Percentiles rank a stretch among this genome's conserved stretches.
Conservation (phyloP, 92 coral and sea anemone genomes). For the Umimayanthus chanpuru region DNA sequence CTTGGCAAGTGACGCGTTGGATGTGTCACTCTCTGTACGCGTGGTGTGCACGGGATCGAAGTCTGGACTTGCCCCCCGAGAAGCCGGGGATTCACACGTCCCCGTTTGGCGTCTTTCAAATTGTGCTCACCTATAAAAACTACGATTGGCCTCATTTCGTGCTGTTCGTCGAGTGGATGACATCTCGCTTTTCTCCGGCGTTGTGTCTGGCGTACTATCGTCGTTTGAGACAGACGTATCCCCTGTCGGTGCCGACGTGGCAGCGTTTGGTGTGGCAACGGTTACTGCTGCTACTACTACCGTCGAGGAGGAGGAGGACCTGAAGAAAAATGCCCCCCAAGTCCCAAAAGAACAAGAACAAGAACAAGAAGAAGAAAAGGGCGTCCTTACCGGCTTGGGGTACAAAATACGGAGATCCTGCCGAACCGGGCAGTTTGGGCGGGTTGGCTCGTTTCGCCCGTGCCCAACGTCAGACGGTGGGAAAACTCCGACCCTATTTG, state of each 20-base stretch:
- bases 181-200: constrained; percentile 8
- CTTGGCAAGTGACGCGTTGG: constrained; percentile 8
- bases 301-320: too few relatives aligned
- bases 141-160: constrained; percentile 6
- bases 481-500: neutral
- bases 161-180: constrained; percentile 7
- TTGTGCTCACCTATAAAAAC: constrained; percentile 1
- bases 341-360: too few relatives aligned
- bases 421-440: constrained; percentile 14
- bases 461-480: too few relatives aligned
- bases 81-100: constrained; percentile 29
- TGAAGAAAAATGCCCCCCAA: too few relatives aligned
- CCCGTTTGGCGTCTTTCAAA: constrained; percentile 10
- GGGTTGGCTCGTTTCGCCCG: too few relatives aligned
- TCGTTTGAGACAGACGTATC: constrained; percentile 6
- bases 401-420: neutral
- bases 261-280: neutral
- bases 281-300: too few relatives aligned
- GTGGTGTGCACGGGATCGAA: too few relatives aligned
- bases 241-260: constrained; percentile 10
- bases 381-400: neutral
- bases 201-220: constrained; percentile 6
- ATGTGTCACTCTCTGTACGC: neutral
- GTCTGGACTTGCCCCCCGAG: neutral
- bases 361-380: too few relatives aligned